Base-by-base conservation (phyloP, 2,113 vertebrate species). In the Microtus montanus region DNA sequence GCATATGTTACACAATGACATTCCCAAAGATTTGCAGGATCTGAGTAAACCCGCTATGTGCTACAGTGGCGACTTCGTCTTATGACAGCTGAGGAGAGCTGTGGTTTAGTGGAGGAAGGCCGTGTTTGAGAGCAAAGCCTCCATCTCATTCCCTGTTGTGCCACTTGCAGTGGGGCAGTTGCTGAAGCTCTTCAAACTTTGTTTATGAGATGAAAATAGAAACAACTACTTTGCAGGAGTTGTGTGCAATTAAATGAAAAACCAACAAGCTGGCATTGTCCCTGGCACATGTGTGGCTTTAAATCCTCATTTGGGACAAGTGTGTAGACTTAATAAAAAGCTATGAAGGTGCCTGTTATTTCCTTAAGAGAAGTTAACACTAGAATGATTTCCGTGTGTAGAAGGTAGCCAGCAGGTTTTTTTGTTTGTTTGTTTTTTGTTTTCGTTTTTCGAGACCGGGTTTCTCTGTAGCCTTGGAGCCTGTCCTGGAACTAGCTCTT, bases 311-410 rank as follows among this genome's bases (percentile, higher is more conserved):
- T 49, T 5, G 1, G 13, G 54, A 33, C 35, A 80, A n/a, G 11
- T 61, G 92, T 73, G 49, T 91, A 13, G 68, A 73, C 87, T 96
- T 74, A 83, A 87, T 78, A 49, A 90, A 86, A 88, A 63, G 58
- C 71, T 33, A 58, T 22, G 52, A 38, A 89, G 28, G 49, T 35
- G 17, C 44, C 61, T 71, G 6, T 11, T 11, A 12, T 82, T 22
- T 52, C 44, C 33, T 35, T 3, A 49, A 26, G 22, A 77, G n/a
- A 49, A 22, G 5, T 83, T 71, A 68, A 68, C 35, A 61, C 44
- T 85, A 58, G n/a, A 71, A 52, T 66, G 64, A 38, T 75, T 44
- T 1, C 80, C 0, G 12, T 28, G 10, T 11, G 7, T 26, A 26
- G 49, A 66, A 38, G 30, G 20, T 83, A 20, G 19, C 19, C n/a